Percentiles rank a stretch among this genome's conserved stretches.
Conservation (phyloP, 1,140 invertebrate species). For the Drosophila punjabiensis region DNA sequence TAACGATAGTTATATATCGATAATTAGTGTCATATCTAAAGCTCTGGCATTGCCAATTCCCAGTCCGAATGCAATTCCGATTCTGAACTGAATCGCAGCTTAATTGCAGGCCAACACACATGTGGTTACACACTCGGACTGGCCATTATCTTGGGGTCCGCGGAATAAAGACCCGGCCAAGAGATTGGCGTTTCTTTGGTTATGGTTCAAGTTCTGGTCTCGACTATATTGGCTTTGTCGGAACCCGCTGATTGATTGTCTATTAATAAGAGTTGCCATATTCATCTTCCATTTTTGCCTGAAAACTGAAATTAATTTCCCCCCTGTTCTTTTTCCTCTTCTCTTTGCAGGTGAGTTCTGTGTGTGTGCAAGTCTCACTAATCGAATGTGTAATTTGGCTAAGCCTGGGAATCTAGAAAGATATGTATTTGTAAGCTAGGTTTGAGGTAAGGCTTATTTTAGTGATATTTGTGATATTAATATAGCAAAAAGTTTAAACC, state of each 20-base stretch:
- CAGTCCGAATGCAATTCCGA: slow-evolving; percentile 29
- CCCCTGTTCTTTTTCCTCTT: neutral
- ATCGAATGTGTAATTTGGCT: slow-evolving; percentile 40
- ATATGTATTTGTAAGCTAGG: neutral
- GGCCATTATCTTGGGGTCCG: slow-evolving; percentile 49
- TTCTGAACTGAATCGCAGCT: slow-evolving; percentile 71
- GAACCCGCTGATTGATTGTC: slow-evolving; percentile 62
- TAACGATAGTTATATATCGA: slow-evolving; percentile 1
- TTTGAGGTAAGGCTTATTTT: neutral
- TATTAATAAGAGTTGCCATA: slow-evolving; percentile 59
- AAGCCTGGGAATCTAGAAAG: slow-evolving; percentile 22
- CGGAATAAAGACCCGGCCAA: slow-evolving; percentile 21
- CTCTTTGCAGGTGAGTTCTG: slow-evolving; percentile 49
- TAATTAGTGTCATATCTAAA: slow-evolving; percentile 4
- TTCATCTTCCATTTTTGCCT: slow-evolving; percentile 11
- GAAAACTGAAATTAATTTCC: slow-evolving; percentile 29
- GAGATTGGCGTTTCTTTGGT: slow-evolving; percentile 16
- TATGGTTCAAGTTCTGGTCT: slow-evolving; percentile 15
- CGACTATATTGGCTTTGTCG: slow-evolving; percentile 45
- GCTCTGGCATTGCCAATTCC: neutral
- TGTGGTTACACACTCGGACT: slow-evolving; percentile 31
- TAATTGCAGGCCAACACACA: slow-evolving; percentile 63
- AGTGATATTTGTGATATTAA: too few species aligned
- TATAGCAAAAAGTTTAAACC: neutral
- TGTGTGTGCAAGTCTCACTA: slow-evolving; percentile 10